Base-by-base conservation (phyloP, 2,797 vertebrate genomes). In the Nasua narica region DNA sequence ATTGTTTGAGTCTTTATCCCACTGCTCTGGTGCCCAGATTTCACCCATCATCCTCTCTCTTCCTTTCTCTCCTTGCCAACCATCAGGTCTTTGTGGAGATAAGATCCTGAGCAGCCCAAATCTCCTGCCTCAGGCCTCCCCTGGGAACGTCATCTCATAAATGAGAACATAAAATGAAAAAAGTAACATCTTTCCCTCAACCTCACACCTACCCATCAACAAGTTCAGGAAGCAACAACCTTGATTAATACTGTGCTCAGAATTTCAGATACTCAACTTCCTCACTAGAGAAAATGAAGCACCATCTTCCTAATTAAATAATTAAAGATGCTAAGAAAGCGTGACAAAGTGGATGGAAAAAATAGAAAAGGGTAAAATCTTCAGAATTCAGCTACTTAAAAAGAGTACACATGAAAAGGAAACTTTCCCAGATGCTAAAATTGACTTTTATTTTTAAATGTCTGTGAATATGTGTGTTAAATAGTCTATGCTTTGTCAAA, bases 171-270 rank as follows among this genome's bases (percentile, higher is more conserved):
- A 25, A 25, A 40, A 69, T n/a, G 58, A 46, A 69, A 87, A 27
- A 56, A 29, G 18, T 25, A 11, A 92, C 54, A 16, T 93, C 46
- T 65, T 32, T 77, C 29, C 35, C 10, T 65, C 74, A 60, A 40
- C 15, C 12, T 89, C 58, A 92, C 2, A 46, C 2, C 67, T 56
- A 69, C 2, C 13, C 12, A 54, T 83, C 72, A 67, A 76, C 40
- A 92, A 69, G 91, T 52, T 81, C 40, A 96, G 37, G 85, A 97
- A 43, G 15, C 58, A 87, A 86, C 21, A 94, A 7, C 11, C n/a
- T 78, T 85, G 15, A 83, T 43, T 69, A 96, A 89, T 8, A 27
- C 19, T 72, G 29, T 87, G 29, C 82, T 96, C 74, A 62, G 37
- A 90, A 83, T 67, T 90, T 95, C 82, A 90, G 60, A 48, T 32